Conservation (phyloP, 2,888 invertebrate genomes). For the Eristalis intricaria region DNA sequence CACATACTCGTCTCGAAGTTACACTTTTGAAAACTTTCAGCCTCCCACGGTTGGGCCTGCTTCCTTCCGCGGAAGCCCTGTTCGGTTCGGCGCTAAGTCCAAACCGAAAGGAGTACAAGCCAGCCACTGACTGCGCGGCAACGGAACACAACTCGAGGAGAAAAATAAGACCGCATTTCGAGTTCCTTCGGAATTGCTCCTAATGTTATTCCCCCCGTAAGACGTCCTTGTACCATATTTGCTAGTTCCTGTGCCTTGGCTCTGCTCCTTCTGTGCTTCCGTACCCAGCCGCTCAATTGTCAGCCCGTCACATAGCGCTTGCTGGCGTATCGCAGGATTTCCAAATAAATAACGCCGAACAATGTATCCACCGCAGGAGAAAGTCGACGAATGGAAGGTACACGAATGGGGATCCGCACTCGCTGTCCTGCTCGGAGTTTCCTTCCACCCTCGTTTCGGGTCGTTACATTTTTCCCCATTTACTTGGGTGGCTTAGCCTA, state of each 20-base stretch:
- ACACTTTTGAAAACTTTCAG: not conserved
- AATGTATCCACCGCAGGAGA: constrained; percentile 48
- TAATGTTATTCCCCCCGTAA: constrained; percentile 53
- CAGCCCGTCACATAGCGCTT: constrained; percentile 49
- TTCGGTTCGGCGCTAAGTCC: not conserved
- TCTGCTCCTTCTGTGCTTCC: not conserved
- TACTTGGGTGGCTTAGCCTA: not conserved
- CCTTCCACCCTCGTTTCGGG: not conserved
- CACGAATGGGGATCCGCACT: constrained; percentile 30
- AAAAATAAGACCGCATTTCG: constrained; percentile 22
- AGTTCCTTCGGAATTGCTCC: constrained; percentile 32
- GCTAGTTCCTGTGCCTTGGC: not conserved
- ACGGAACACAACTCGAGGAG: constrained; percentile 18
- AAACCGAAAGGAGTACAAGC: not conserved
- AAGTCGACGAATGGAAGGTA: constrained; percentile 21
- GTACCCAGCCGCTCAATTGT: constrained; percentile 47
- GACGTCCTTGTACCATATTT: constrained; percentile 48
- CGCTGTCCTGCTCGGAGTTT: constrained; percentile 23
- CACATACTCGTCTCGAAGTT: constrained; percentile 12
- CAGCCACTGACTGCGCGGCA: not conserved
- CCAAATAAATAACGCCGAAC: constrained; percentile 58
- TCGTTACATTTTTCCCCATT: not conserved
- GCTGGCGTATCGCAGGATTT: constrained; percentile 53
- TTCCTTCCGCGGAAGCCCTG: constrained; percentile 17
- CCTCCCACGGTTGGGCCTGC: constrained; percentile 9